A percentile compares a stretch with the other conserved stretches of the same genome.
Evolutionary conservation across 2,113 vertebrate genomes (phyloP).

Genomic region (Odocoileus hemionus): DNA sequence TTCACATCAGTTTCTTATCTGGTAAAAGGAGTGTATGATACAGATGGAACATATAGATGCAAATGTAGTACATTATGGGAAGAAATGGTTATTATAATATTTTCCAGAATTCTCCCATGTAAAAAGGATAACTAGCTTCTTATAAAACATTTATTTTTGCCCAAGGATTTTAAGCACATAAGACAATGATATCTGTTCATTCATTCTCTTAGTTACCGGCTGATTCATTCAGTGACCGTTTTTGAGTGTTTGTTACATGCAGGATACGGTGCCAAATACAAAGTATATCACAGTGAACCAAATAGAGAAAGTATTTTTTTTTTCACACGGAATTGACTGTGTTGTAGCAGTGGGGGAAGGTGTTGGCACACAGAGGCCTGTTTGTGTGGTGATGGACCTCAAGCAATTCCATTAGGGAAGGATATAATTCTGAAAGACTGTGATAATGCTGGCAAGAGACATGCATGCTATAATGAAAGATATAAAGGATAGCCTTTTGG

Average conservation of each 20-base stretch:
- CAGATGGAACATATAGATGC: background rate
- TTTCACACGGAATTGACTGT: background rate
- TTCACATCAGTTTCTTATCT: background rate
- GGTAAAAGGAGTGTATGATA: background rate
- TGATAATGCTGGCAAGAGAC: background rate
- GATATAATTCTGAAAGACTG: background rate
- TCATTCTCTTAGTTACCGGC: background rate
- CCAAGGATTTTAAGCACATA: background rate
- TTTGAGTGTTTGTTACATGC: background rate
- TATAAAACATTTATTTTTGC: background rate
- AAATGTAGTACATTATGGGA: background rate
- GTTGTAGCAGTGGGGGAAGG: background rate
- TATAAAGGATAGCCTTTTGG: background rate
- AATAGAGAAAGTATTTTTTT: background rate
- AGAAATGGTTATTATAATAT: background rate
- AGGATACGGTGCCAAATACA: background rate
- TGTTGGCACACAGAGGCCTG: fast-evolving
- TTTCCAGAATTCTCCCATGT: background rate
- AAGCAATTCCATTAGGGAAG: background rate
- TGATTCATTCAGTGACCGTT: background rate
- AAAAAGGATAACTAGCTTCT: background rate
- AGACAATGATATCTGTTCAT: background rate
- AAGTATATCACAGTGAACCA: background rate
- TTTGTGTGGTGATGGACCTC: background rate
- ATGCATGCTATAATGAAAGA: fast-evolving